A percentile compares a stretch with the other conserved stretches of the same genome.
These are phyloP conservation scores for Peromyscus polionotus DNA, from an alignment of 2,113 vertebrate species.

Conservation along the genomic window DNA sequence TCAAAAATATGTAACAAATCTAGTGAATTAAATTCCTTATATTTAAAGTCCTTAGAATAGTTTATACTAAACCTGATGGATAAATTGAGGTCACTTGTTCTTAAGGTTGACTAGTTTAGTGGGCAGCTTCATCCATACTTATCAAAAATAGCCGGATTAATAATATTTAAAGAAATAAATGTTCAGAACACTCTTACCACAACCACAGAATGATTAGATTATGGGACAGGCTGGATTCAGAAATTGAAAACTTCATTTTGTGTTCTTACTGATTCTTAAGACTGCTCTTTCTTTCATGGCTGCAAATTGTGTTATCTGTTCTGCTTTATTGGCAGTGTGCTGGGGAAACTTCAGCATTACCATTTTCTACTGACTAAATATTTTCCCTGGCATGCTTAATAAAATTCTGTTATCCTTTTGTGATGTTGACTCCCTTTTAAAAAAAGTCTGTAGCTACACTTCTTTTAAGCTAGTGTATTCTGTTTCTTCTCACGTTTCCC, in stretches of 20 bases:
- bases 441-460: not conserved
- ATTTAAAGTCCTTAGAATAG: not conserved
- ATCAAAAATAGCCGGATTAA: not conserved
- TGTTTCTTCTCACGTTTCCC: not conserved
- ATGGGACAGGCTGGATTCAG: not conserved
- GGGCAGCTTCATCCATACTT: not conserved
- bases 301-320: not conserved
- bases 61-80: not conserved
- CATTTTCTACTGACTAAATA: not conserved
- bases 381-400: constrained; percentile 1
- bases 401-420: not conserved
- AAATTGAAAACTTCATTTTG: constrained; percentile 2
- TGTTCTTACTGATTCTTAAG: constrained; percentile 24
- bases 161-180: not conserved
- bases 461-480: not conserved
- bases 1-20: not conserved
- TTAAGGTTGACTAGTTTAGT: not conserved
- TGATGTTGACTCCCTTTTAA: not conserved
- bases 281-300: not conserved
- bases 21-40: not conserved
- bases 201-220: not conserved
- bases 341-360: not conserved
- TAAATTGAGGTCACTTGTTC: not conserved
- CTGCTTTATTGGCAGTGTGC: not conserved
- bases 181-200: not conserved